Base-by-base conservation (phyloP, 2,113 vertebrate genomes). In the Sander lucioperca region DNA sequence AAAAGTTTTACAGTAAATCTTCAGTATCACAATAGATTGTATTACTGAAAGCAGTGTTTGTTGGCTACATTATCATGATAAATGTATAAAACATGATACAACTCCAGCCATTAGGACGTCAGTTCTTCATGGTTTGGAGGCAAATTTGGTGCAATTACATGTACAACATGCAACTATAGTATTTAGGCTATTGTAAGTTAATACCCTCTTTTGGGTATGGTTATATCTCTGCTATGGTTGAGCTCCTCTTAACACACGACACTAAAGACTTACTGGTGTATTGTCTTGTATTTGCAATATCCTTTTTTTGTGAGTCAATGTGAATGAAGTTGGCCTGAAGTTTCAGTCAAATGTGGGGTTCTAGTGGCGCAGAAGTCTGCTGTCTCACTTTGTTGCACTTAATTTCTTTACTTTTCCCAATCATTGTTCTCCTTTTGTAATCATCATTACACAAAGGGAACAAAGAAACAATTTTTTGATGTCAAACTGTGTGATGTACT, bases 371-470 rank as follows among this genome's bases (percentile, higher is more conserved):
- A 54, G 10, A 79, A 45, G 6, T 53, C 19, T 15, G 10, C 57
- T 13, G 4, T 59, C 21, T 43, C 50, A 23, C 36, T 69, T 66
- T 57, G 19, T 39, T 63, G 14, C 47, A 70, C 27, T 79, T 58
- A 1, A 61, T 74, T 77, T 69, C 16, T 56, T 54, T 65, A 62
- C 23, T 72, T 65, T 85, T 21, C 7, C 25, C 36, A 45, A 30
- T 47, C 61, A 58, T 79, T 74, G 45, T 75, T 68, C 80, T 69
- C 23, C 57, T 75, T 70, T 83, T 88, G 72, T 72, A 84, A 92
- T 89, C 78, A 82, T 64, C 50, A 79, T 77, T 80, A 67, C 79
- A 64, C 15, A 67, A 76, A 70, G 61, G 50, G 76, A 88, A 86
- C 77, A 83, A 66, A 78, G 82, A 84, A 63, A 39, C 61, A 57